Evolutionary conservation across 2,113 vertebrate species (phyloP).

Genomic region (Vicugna pacos): DNA sequence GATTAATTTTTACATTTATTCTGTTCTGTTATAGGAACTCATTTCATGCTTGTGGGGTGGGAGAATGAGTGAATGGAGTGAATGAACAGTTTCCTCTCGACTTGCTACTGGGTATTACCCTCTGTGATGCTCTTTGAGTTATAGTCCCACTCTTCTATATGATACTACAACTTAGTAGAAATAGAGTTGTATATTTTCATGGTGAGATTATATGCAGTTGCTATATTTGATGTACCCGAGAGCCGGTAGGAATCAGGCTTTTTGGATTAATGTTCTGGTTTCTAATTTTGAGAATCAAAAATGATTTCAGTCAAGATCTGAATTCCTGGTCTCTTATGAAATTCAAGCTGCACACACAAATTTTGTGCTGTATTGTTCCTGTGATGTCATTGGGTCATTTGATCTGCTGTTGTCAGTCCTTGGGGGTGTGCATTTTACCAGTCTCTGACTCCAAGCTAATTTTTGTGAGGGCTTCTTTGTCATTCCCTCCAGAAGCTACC

Average conservation of each 20-base stretch:
- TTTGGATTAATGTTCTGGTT: not conserved
- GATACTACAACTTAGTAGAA: not conserved
- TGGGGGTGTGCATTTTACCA: not conserved
- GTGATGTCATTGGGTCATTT: not conserved
- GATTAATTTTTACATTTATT: not conserved
- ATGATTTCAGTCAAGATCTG: not conserved
- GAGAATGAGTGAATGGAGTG: not conserved
- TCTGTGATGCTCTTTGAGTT: not conserved
- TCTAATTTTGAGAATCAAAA: not conserved
- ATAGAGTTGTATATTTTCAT: not conserved
- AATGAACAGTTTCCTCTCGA: not conserved
- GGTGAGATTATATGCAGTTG: not conserved
- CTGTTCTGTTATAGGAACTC: not conserved
- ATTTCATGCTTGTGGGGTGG: not conserved
- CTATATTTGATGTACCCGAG: not conserved
- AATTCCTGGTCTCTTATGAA: not conserved
- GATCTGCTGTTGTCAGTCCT: not conserved
- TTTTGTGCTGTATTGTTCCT: not conserved
- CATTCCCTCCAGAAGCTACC: not conserved
- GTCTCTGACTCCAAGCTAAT: not conserved
- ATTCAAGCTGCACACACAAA: not conserved
- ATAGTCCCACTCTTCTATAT: not conserved
- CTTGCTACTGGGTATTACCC: not conserved
- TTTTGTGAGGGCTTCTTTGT: not conserved
- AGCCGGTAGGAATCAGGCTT: not conserved